Percentiles rank a stretch among this genome's conserved stretches.
Evolutionary conservation across 2,888 invertebrate species (phyloP).

Genomic region (Strigamia crassipes): DNA sequence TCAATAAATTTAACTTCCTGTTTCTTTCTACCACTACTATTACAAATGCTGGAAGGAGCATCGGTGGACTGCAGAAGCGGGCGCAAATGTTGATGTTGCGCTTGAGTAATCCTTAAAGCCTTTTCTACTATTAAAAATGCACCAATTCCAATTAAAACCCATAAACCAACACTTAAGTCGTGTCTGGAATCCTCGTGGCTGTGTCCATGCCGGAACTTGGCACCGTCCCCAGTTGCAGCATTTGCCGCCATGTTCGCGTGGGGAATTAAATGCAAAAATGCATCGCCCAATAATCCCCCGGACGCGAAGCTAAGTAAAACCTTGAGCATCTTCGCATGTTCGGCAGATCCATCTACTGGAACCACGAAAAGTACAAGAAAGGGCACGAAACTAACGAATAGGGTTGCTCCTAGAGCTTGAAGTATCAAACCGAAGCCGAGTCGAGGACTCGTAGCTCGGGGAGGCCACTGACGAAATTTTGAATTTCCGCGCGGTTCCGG

Average conservation of each 20-base stretch:
- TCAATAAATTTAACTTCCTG: neutral
- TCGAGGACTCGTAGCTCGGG: slow-evolving; percentile 44
- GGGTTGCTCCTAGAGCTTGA: slow-evolving; percentile 84
- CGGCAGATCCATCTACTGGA: slow-evolving; percentile 83
- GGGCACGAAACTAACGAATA: slow-evolving; percentile 93
- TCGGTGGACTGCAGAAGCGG: no score
- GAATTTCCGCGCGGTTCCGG: slow-evolving; percentile 57
- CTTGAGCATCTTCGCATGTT: slow-evolving; percentile 85
- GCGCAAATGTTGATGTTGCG: slow-evolving; percentile 74
- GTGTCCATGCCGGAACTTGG: slow-evolving; percentile 59
- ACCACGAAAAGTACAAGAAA: slow-evolving; percentile 91
- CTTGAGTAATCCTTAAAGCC: slow-evolving; percentile 82
- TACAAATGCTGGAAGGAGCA: no score
- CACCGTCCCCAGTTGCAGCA: slow-evolving; percentile 55
- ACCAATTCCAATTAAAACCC: slow-evolving; percentile 91
- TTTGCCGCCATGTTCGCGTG: slow-evolving; percentile 75
- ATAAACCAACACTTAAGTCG: slow-evolving; percentile 89
- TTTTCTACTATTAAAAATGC: slow-evolving; percentile 94
- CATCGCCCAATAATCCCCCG: slow-evolving; percentile 95
- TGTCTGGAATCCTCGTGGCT: slow-evolving; percentile 60
- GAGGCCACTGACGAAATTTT: slow-evolving; percentile 54
- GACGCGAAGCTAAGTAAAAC: slow-evolving; percentile 90
- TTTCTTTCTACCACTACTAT: neutral
- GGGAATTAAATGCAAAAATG: slow-evolving; percentile 97
- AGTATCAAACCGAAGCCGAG: slow-evolving; percentile 66